A percentile compares a stretch with the other conserved stretches of the same genome.
phyloP scores from a whole-genome alignment of 2,797 vertebrate species.

The Limnodromus scolopaceus region DNA sequence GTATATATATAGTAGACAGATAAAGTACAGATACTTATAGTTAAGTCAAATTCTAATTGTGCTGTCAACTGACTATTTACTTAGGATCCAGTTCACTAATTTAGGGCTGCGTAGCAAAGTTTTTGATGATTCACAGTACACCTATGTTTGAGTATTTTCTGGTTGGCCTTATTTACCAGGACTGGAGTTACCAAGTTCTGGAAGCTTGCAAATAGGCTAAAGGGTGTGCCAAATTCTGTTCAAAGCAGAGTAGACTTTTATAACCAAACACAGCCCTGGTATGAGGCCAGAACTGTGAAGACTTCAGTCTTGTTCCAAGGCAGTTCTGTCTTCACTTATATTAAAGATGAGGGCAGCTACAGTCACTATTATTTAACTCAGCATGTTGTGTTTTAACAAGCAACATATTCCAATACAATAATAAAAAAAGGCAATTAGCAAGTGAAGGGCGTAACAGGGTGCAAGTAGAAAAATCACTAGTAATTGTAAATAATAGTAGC shows the following conservation, averaged over 20 bases:
- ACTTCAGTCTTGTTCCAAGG: not conserved
- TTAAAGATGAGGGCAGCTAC: constrained; percentile 4
- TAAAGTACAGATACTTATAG: not conserved
- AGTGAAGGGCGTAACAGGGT: not conserved
- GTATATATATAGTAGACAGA: not conserved
- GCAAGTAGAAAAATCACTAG: constrained; percentile 49
- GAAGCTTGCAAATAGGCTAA: not conserved
- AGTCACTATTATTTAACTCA: not conserved
- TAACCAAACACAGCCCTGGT: not conserved
- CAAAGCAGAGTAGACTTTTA: not conserved
- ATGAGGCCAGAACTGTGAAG: not conserved
- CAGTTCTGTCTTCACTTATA: not conserved
- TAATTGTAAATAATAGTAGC: constrained; percentile 39
- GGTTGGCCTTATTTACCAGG: not conserved
- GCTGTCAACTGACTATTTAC: not conserved
- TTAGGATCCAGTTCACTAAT: not conserved
- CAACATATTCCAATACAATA: not conserved
- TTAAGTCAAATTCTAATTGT: not conserved
- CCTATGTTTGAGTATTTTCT: not conserved
- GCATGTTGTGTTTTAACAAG: constrained; percentile 30
- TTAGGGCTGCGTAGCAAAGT: not conserved
- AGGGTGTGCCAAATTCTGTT: not conserved
- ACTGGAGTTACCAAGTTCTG: not conserved
- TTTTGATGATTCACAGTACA: not conserved
- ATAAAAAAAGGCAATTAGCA: constrained; percentile 5